phyloP scores from a whole-genome alignment of 1,140 invertebrate genomes.

The Drosophila erecta region DNA sequence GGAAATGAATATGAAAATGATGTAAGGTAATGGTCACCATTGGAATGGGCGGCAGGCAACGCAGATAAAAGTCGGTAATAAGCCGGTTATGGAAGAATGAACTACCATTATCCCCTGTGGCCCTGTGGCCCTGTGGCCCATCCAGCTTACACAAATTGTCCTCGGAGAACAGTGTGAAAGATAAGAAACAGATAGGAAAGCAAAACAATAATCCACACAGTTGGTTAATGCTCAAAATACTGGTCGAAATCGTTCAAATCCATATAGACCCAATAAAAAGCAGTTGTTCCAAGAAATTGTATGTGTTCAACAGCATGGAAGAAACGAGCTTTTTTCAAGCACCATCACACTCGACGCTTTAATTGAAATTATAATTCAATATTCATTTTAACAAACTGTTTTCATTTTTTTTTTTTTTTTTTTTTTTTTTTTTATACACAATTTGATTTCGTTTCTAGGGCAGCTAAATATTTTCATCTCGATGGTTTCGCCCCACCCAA shows the following conservation, averaged over 20 bases:
- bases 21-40: slow-evolving; percentile 35
- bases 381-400: too few species aligned
- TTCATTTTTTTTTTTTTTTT: too few species aligned
- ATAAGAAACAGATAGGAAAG: background rate
- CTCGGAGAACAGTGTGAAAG: background rate
- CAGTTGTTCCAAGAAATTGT: too few species aligned
- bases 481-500: background rate
- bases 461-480: too few species aligned
- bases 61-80: slow-evolving; percentile 26
- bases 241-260: background rate
- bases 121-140: background rate
- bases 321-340: too few species aligned
- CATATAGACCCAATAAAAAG: background rate
- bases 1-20: slow-evolving; percentile 19
- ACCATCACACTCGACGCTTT: too few species aligned
- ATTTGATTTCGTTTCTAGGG: background rate
- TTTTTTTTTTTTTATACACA: background rate
- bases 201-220: background rate
- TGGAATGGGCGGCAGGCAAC: background rate
- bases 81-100: slow-evolving; percentile 15
- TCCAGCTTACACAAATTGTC: background rate
- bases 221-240: background rate
- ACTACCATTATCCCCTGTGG: slow-evolving; percentile 1
- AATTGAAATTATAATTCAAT: too few species aligned
- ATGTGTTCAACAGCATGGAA: too few species aligned